Evolutionary conservation across 2,888 invertebrate species (phyloP).

Genomic region (Drosophila fungiperda): DNA sequence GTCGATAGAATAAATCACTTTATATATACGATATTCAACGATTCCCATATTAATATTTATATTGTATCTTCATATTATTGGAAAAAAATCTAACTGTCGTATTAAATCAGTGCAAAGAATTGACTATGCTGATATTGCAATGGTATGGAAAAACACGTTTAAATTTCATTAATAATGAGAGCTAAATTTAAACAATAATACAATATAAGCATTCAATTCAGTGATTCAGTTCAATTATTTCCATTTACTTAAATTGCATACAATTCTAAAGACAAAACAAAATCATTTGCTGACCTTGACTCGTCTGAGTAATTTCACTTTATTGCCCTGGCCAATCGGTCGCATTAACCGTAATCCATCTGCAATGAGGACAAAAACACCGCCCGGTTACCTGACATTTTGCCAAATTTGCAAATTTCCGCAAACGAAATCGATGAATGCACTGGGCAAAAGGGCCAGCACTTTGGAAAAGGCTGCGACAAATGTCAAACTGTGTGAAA

Average conservation of each 20-base stretch:
- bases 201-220: conserved; percentile 3
- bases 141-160: neutral
- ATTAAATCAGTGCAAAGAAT: no score
- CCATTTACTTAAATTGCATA: neutral
- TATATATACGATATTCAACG: no score
- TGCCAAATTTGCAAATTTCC: conserved; percentile 67
- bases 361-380: conserved; percentile 54
- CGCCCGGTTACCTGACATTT: conserved; percentile 73
- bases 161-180: no score
- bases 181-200: neutral
- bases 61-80: neutral
- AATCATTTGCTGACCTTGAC: conserved; percentile 60
- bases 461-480: conserved; percentile 29
- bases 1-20: no score
- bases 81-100: no score
- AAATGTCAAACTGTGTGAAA: conserved; percentile 59
- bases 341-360: conserved; percentile 77
- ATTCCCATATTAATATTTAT: neutral
- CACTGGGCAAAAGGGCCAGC: conserved; percentile 41
- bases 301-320: conserved; percentile 70
- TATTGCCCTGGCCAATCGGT: conserved; percentile 74
- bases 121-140: neutral
- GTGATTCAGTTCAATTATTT: neutral
- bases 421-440: conserved; percentile 71
- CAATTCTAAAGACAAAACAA: neutral